Base-by-base conservation (phyloP, 2,888 invertebrate genomes). In the Nasonia oneida region DNA sequence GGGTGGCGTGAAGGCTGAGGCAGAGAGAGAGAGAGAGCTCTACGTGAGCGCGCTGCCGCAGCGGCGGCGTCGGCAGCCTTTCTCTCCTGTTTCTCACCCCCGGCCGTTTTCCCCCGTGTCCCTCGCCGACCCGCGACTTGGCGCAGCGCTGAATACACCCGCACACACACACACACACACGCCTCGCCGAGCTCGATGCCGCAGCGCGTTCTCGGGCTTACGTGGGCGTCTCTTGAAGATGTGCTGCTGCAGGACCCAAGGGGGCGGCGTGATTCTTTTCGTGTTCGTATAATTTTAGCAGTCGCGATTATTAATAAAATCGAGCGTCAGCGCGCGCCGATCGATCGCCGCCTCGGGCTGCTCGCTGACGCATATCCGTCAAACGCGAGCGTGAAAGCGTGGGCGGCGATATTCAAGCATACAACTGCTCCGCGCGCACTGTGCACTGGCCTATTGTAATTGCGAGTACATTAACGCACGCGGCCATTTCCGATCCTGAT, bases 161-260 rank as follows among this genome's bases (percentile, higher is more conserved):
- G 88, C 88, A 85, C 85, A 85, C 85, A 87, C 89, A 87, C 79
- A 10, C 85, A 85, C 85, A 87, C 89, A 88, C 77, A 39, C 39
- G 10, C 4, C 64, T 29, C 64, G 29, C 67, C 10, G 29, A 67
- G 39, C 73, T 12, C 85, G 67, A 12, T 67, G 33, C 67, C 33
- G 33, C 73, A 39, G 47, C 73, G 73, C 47, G 73, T 47, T 73
- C 47, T 73, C 73, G 47, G 73, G 73, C 73, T 73, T 47, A 73
- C 23, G 73, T 47, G 71, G 23, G n/a, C 57, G 57, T 61, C 57
- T 23, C 23, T 61, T n/a, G n/a, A 61, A 8, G 6, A 23, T n/a
- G n/a, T 6, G 57, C 8, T 2, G n/a, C n/a, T n/a, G 23, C 8
- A 8, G 57, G n/a, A 61, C 57, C 57, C 57, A 57, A n/a, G n/a